These are phyloP conservation scores for Agonopterix subpropinquella DNA, from an alignment of 2,888 invertebrate genomes.

Conservation along the genomic window DNA sequence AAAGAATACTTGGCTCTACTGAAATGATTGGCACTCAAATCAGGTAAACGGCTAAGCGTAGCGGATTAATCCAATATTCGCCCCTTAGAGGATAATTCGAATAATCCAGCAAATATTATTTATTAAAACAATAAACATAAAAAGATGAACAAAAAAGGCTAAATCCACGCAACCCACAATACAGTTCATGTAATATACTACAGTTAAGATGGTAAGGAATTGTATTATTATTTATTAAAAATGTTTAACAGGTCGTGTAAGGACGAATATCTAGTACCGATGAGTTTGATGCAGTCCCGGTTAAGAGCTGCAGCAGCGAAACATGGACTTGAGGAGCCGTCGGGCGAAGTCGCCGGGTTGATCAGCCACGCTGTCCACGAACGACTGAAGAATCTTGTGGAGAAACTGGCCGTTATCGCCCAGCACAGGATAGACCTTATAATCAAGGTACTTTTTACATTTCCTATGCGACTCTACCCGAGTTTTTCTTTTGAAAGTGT, in stretches of 20 bases:
- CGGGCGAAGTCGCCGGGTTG: slow-evolving; percentile 89
- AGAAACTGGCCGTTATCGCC: slow-evolving; percentile 93
- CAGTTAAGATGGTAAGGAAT: too few species aligned
- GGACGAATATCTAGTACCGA: slow-evolving; percentile 91
- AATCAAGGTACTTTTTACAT: slow-evolving; percentile 75
- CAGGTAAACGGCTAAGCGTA: slow-evolving; percentile 43
- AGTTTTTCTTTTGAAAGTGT: too few species aligned
- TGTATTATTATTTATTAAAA: too few species aligned
- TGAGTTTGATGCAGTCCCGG: slow-evolving; percentile 84
- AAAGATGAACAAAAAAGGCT: too few species aligned
- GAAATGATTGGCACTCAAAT: slow-evolving; percentile 93
- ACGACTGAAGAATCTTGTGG: slow-evolving; percentile 91
- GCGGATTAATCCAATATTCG: slow-evolving; percentile 80
- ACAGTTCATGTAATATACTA: too few species aligned
- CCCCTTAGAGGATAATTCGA: too few species aligned
- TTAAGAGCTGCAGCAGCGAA: slow-evolving; percentile 84
- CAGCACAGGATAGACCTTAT: slow-evolving; percentile 96
- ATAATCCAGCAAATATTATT: too few species aligned
- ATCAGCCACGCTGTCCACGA: slow-evolving; percentile 97
- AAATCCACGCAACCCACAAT: too few species aligned
- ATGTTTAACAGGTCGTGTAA: slow-evolving; percentile 83
- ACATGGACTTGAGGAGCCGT: slow-evolving; percentile 89
- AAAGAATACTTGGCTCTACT: slow-evolving; percentile 93
- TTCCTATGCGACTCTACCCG: too few species aligned
- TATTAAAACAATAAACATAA: too few species aligned